These are phyloP conservation scores for Paralichthys olivaceus DNA, from an alignment of 2,113 vertebrate species.

Conservation along the genomic window DNA sequence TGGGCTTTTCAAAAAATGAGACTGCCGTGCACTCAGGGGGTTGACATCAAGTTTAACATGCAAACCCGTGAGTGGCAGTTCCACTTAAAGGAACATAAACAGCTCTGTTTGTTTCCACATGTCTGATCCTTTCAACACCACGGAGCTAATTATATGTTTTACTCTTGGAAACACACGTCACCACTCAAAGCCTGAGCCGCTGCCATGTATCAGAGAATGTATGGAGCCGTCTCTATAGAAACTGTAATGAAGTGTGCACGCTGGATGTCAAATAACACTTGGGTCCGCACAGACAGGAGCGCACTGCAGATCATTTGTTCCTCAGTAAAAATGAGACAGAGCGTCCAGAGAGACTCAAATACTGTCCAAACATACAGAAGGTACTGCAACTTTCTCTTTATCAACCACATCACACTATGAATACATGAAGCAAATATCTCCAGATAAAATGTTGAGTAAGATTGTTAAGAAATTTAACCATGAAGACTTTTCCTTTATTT, in stretches of 20 bases:
- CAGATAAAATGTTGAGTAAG: too few relatives aligned
- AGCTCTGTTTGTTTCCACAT: slow-evolving; percentile 43
- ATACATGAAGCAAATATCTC: too few relatives aligned
- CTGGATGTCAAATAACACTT: slow-evolving; percentile 35
- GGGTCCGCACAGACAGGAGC: not conserved
- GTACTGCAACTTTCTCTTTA: not conserved
- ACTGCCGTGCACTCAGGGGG: not conserved
- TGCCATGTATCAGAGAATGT: slow-evolving; percentile 4
- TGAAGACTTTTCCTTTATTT: too few relatives aligned
- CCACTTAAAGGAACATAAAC: slow-evolving; percentile 35
- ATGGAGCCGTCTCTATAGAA: slow-evolving; percentile 70
- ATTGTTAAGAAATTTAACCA: too few relatives aligned
- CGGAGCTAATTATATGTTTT: slow-evolving; percentile 67
- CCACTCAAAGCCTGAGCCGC: slow-evolving; percentile 48
- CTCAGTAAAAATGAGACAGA: not conserved
- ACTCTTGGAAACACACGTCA: slow-evolving; percentile 40
- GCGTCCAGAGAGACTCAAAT: not conserved
- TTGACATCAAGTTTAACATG: slow-evolving; percentile 21
- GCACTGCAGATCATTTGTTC: slow-evolving; percentile 31
- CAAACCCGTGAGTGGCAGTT: slow-evolving; percentile 22
- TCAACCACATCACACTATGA: too few relatives aligned
- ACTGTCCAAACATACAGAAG: not conserved
- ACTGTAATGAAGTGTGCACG: slow-evolving; percentile 43
- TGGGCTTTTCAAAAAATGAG: not conserved
- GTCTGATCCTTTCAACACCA: slow-evolving; percentile 52